Base-by-base conservation (phyloP, 2,888 invertebrate genomes). In the Bombylius major region DNA sequence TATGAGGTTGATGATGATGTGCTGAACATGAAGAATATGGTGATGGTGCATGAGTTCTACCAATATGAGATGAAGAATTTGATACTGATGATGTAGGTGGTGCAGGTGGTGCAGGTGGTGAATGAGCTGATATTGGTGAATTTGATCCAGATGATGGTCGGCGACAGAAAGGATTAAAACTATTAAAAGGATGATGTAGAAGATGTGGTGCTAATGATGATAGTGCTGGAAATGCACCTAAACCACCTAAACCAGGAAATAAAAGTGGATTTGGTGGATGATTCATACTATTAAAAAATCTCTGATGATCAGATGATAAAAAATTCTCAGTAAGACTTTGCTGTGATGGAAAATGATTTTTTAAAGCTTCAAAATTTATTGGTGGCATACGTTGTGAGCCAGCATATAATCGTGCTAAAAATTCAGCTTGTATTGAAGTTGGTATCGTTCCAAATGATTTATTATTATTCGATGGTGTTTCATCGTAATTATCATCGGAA, bases 381-480 rank as follows among this genome's bases (percentile, higher is more conserved):
- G 79, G 79, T 12, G 82, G 79, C 11, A 80, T 69, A 3, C 79
- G 77, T 32, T 79, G 77, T 34, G 84, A 81, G 54, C 86, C 86
- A 5, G 87, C 87, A 68, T 88, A 89, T 23, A 87, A 78, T 61
- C 89, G 79, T 0, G 88, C 83, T 56, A 92, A 77, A 53, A 90
- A 80, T 66, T 91, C 91, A 56, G 86, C 84, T 71, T 89, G 89
- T 48, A 89, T 78, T 56, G 83, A 78, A 42, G 83, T 82, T 44
- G 81, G 77, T 62, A 78, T 76, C 44, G 79, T 46, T 14, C 78
- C 45, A 76, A 73, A 66, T 72, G 75, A 57, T 76, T 77, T 64
- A 74, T 65, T 64, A 75, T 72, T 61, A 78, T 65, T 62, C 73
- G 47, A 34, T 65, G 53, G 70, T 65, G 65, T 58, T 34, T 72